Base-by-base conservation (phyloP, 2,797 vertebrate species). In the Perodicticus potto region DNA sequence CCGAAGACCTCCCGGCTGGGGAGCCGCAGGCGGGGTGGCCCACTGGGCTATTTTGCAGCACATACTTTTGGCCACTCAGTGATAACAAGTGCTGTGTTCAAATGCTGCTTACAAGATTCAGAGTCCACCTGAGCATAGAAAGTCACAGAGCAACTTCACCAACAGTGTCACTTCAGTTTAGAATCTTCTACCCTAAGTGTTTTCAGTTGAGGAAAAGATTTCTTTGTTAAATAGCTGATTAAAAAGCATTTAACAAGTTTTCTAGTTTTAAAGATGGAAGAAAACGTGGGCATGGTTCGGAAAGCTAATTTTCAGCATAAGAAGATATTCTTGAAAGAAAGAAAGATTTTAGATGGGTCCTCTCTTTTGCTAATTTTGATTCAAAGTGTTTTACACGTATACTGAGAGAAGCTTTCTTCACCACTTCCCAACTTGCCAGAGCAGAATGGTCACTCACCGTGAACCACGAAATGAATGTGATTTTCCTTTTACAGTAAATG, bases 281-380 rank as follows among this genome's bases (percentile, higher is more conserved):
- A 45, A 25, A 89, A 87, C 61, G 14, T 19, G 57, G 5, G 70
- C 91, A 85, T 3, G 27, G 23, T 65, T 29, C 49, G 11, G 87
- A 91, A 93, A 78, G 37, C 73, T 81, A 67, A 76, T 20, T 77
- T 94, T 78, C 7, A 76, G 16, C 25, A 20, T 37, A 63, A 61
- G 43, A 72, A 85, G 55, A 73, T 17, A 53, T 45, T 73, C 45
- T 94, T 4, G 89, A 88, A 53, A 69, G 67, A 90, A 77, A 72
- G 27, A 1, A 69, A 85, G 40, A 84, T 80, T 87, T 95, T 53
- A n/a, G 86, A 87, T 95, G 12, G 8, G 7, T 49, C 49, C 61
- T n/a, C 13, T 43, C 97, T 74, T 76, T n/a, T 86, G 61, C 49
- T 88, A 37, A 77, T 94, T 92, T 22, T 94, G 89, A 94, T 22